Percentiles rank a stretch among this genome's conserved stretches.
phyloP scores from a whole-genome alignment of 2,797 vertebrate genomes.

The Momotus momota region DNA sequence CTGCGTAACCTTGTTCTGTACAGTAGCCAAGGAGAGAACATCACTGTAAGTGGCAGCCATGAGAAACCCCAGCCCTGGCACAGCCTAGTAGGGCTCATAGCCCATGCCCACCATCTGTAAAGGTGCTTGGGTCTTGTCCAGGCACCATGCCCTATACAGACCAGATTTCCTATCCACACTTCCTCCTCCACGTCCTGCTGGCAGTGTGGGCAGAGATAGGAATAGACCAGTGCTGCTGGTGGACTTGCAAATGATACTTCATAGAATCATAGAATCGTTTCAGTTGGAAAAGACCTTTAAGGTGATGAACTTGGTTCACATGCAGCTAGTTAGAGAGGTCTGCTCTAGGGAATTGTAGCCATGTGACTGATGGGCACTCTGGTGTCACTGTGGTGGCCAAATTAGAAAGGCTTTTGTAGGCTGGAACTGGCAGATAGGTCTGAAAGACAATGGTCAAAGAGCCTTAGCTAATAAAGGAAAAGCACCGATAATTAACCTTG shows the following conservation, averaged over 20 bases:
- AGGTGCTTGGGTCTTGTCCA: neutral
- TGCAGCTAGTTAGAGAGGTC: neutral
- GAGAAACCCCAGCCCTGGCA: neutral
- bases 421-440: neutral
- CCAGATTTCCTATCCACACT: neutral
- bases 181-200: neutral
- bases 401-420: neutral
- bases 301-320: neutral
- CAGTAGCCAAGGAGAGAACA: neutral
- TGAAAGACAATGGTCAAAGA: neutral
- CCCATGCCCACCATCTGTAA: neutral
- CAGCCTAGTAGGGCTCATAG: neutral
- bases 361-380: neutral
- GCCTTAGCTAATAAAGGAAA: neutral
- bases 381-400: neutral
- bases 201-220: neutral
- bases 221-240: neutral
- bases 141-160: neutral
- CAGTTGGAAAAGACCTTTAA: too few species aligned
- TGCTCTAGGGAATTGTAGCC: neutral
- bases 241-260: neutral
- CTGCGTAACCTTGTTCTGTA: rapidly evolving
- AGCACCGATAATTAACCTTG: neutral
- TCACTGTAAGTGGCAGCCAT: neutral
- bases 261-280: too few species aligned